Evolutionary conservation across 2,888 invertebrate genomes (phyloP), one percentile per base, ranked within the genome.

Genomic region (Apotomis capreana): DNA sequence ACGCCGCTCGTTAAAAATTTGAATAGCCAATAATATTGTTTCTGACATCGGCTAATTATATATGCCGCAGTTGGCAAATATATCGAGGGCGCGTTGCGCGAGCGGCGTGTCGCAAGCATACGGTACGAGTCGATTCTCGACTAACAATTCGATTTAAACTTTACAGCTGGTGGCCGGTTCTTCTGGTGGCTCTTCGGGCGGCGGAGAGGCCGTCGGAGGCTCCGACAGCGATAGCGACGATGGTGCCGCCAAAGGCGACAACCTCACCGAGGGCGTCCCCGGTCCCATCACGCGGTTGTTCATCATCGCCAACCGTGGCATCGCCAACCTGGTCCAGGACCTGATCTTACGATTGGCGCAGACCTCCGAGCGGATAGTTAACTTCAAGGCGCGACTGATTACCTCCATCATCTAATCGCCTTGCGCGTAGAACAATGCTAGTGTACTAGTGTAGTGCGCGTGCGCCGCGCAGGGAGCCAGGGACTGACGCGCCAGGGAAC

Each of bases 361-460:
- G 90, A 97, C 97, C 87, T 97, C 97, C 88, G 97, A 97, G 92
- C 95, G 97, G 91, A 96, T 97, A 94, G 97, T 97, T 86, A 97
- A 97, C 96, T 97, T 97, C 95, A 97, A 97, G 94, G 97, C 97
- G 88, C 95, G 97, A 94, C 94, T 97, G 85, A 96, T 97, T 91
- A 97, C 97, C 84, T 96, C 97, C 81, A 96, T 97, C 91, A 97
- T 97, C 93, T 97, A 97, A 95, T 77, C 86, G 80, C 86, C 78
- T 65, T 74, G 84, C 81, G 79, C 82, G 79, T 89, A 88, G 89
- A 87, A 83, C 87, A 89, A 84, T 79, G 71, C 65, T 74, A 78
- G 78, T 75, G 78, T 76, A 80, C 59, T 65, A 69, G 63, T 69
- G 63, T 64, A 69, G 69, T 63, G 69, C 51, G 76, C 78, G 75